These are phyloP conservation scores for Falco punctatus DNA, from an alignment of 2,113 vertebrate species.

Conservation along the genomic window DNA sequence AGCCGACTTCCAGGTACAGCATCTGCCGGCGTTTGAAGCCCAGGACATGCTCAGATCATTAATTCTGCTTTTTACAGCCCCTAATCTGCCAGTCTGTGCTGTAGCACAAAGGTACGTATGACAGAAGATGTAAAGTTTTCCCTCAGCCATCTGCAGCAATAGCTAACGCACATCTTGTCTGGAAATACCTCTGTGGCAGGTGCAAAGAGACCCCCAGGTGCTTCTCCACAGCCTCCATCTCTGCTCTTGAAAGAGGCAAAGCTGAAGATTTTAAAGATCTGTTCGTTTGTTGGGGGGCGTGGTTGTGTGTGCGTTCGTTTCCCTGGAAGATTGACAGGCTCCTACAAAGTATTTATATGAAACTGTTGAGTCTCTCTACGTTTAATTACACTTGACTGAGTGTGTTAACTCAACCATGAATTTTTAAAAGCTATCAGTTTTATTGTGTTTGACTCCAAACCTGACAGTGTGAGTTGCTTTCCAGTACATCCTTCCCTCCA, in stretches of 20 bases:
- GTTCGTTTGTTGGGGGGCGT: not conserved
- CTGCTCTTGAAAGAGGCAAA: not conserved
- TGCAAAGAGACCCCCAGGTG: not conserved
- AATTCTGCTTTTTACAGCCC: not conserved
- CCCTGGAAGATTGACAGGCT: not conserved
- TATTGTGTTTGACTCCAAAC: not conserved
- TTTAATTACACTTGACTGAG: constrained; percentile 13
- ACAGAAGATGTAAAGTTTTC: not conserved
- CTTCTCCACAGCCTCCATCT: not conserved
- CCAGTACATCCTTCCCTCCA: not conserved
- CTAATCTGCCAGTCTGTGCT: not conserved
- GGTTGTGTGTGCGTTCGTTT: not conserved
- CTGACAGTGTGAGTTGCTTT: not conserved
- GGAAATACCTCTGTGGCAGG: not conserved
- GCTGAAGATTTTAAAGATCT: not conserved
- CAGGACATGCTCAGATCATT: rapidly evolving
- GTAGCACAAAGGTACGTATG: not conserved
- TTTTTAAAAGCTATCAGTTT: not conserved
- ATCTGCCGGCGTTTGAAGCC: not conserved
- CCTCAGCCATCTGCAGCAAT: not conserved
- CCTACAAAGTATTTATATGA: not conserved
- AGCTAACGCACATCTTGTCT: rapidly evolving
- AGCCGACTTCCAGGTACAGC: not conserved
- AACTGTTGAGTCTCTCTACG: not conserved
- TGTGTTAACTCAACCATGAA: not conserved